Evolutionary conservation across 2,888 invertebrate species (phyloP), one percentile per base, ranked within the genome.

Genomic region (Glyphotaelius pellucidus): DNA sequence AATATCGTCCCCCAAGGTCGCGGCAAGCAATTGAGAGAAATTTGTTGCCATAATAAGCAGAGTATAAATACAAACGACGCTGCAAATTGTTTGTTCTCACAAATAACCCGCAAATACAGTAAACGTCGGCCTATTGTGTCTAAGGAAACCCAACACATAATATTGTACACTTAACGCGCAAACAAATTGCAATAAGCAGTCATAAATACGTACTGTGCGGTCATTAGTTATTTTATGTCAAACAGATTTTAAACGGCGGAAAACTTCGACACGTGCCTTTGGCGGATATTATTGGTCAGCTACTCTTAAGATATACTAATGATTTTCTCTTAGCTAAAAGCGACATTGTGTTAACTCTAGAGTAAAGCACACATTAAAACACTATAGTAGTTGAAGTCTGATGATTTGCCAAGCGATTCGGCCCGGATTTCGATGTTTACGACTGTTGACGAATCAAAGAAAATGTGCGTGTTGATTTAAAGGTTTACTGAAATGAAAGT

Each of bases 401-500:
- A 35, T 32, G 83, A 83, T 83, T 38, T 83, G 83, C 83, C 83
- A 83, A 83, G 35, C 35, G 35, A 38, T 7, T 32, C 35, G n/a
- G 32, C 35, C 19, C 31, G 83, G 83, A 83, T 83, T 83, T 35
- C 35, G 32, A 83, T 35, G 19, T 83, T 83, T 83, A 83, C 83
- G 83, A 83, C 67, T 67, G 9, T n/a, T 67, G 83, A 38, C 83
- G 83, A 83, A 38, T 83, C 7, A 25, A 83, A 83, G 25, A 83
- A 31, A 32, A 35, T 25, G 25, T 25, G 35, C 83, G 25, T 15
- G n/a, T 38, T 30, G 35, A 35, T 32, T 32, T 38, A 52, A 79
- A 79, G 35, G 35, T 88, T 12, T 35, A 88, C 67, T 31, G 19
- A 12, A 89, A 38, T 30, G 88, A 89, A 89, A 89, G 88, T 89